These are phyloP conservation scores for Priocnemis perturbator DNA, from an alignment of 2,888 invertebrate species.

Conservation along the genomic window DNA sequence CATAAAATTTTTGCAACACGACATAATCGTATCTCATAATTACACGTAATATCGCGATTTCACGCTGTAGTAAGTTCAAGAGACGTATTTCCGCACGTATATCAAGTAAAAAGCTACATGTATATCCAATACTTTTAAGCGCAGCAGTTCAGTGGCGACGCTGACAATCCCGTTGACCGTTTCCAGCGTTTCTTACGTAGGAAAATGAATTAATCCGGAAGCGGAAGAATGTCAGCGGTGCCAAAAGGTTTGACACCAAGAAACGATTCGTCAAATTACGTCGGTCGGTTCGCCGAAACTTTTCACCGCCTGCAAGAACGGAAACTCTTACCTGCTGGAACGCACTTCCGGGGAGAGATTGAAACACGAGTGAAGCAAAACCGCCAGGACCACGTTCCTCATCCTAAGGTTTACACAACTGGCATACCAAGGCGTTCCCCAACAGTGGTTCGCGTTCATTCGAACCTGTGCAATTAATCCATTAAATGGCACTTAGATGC, in stretches of 20 bases:
- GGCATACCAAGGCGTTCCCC: slow-evolving; percentile 31
- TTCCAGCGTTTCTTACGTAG: no score
- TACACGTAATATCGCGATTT: no score
- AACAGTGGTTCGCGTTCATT: slow-evolving; percentile 26
- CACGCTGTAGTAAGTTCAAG: no score
- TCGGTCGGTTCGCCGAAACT: no score
- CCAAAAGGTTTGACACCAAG: slow-evolving; percentile 15
- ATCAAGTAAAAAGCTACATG: no score
- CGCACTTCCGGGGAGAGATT: slow-evolving; percentile 46
- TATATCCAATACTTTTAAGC: no score
- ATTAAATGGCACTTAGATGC: slow-evolving; percentile 62
- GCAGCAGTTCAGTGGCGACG: no score
- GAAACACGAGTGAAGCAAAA: slow-evolving; percentile 52
- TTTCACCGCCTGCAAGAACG: not conserved
- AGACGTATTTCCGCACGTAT: no score
- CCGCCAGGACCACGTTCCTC: slow-evolving; percentile 54
- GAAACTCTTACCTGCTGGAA: slow-evolving; percentile 54
- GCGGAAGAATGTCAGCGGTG: not conserved
- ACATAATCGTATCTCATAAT: no score
- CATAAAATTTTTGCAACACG: no score
- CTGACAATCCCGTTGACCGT: not conserved
- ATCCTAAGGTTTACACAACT: slow-evolving; percentile 58
- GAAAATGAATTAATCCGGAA: no score
- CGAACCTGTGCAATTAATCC: slow-evolving; percentile 60
- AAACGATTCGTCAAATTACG: not conserved